Evolutionary conservation across 2,113 vertebrate genomes (phyloP), one percentile per base, ranked within the genome.

Genomic region (Gracilinanus agilis): DNA sequence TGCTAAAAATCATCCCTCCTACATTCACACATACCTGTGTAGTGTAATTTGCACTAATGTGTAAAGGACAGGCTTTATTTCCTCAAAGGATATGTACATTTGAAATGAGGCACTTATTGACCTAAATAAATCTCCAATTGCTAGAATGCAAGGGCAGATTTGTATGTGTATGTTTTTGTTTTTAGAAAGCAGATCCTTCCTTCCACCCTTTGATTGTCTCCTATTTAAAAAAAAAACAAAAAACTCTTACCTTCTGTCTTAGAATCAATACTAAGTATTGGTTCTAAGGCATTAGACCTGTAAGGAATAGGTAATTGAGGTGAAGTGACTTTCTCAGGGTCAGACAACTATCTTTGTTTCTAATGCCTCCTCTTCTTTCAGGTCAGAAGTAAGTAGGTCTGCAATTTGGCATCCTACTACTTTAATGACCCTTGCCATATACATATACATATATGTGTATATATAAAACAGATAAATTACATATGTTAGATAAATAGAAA

Each of bases 81-180:
- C 95, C 83, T 93, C 94, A 90, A 94, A 96, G 92, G 95, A 93
- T 92, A 89, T 94, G 95, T 92, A 55, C 94, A 92, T 97, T 95
- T 95, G 91, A 92, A 94, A 19, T 93, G 97, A 97, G 90, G 55
- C 95, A 61, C 95, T 97, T 96, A 94, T 96, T 96, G 95, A 96
- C 97, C 94, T 96, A 97, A 95, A 97, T 97, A 94, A 92, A 44
- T 96, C 95, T 54, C 93, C 96, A 83, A 83, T 83, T 83, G 67
- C n/a, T 83, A n/a, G n/a, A 83, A 83, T 83, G 23, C 40, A 40
- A 23, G 67, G 16, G 6, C 5, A 40, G 67, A 16, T 2, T 27
- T 58, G 25, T 58, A 49, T 58, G 25, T 58, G 89, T 95, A 92
- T 88, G 91, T 54, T 56, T 54, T 67, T 90, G n/a, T 93, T 97